Percentiles rank a stretch among this genome's conserved stretches.
phyloP scores from a whole-genome alignment of 2,797 vertebrate genomes.

The Erethizon dorsatum region DNA sequence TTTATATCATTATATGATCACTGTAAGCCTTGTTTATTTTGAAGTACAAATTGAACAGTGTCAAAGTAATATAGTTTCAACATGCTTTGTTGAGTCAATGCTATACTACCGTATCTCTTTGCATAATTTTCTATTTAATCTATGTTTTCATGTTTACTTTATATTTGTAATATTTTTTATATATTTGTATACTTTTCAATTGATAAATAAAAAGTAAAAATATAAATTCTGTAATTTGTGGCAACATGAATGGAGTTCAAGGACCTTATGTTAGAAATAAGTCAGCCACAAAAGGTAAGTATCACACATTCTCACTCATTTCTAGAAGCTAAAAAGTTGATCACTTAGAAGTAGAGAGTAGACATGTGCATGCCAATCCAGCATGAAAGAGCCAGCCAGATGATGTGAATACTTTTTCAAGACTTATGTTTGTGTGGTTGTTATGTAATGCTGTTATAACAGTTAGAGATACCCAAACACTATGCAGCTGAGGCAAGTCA shows the following conservation, averaged over 20 bases:
- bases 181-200: background rate
- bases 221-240: background rate
- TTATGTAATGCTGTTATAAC: too few species aligned
- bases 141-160: background rate
- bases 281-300: background rate
- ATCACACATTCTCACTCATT: too few species aligned
- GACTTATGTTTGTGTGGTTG: too few species aligned
- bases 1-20: background rate
- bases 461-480: too few species aligned
- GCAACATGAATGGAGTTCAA: background rate
- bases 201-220: background rate
- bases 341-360: too few species aligned
- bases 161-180: background rate
- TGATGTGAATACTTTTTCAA: too few species aligned
- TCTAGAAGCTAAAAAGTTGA: too few species aligned
- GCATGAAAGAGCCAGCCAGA: too few species aligned
- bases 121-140: background rate
- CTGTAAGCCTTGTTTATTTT: background rate
- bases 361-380: too few species aligned
- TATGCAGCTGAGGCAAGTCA: too few species aligned
- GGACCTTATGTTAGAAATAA: background rate
- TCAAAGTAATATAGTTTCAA: background rate
- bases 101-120: background rate
- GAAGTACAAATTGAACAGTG: background rate
- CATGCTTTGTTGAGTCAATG: background rate